phyloP scores from a whole-genome alignment of 2,888 invertebrate species.

The Phorcus lineatus region DNA sequence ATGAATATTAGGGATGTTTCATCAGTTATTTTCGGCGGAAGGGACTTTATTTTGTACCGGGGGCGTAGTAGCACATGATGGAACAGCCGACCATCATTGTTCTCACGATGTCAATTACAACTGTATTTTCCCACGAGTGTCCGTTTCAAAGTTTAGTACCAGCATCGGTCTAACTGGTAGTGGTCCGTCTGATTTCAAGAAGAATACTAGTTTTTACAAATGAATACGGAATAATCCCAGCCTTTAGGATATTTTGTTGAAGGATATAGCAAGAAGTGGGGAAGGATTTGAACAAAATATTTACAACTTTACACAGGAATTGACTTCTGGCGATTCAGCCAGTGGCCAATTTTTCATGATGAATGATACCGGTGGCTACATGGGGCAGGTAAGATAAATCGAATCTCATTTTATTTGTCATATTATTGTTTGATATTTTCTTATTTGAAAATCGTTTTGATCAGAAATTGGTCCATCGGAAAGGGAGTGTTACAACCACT shows the following conservation, averaged over 20 bases:
- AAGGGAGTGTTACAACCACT: slow-evolving; percentile 7
- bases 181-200: background rate
- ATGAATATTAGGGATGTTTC: too few species aligned
- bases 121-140: slow-evolving; percentile 74
- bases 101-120: slow-evolving; percentile 73
- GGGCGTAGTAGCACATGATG: slow-evolving; percentile 24
- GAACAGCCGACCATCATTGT: slow-evolving; percentile 68
- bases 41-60: background rate
- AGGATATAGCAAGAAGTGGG: too few species aligned
- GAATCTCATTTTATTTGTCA: background rate
- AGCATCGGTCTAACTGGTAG: slow-evolving; percentile 5
- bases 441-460: background rate
- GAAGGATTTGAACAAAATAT: too few species aligned
- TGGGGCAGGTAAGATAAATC: background rate
- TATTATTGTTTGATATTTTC: background rate
- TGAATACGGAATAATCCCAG: too few species aligned
- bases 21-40: too few species aligned
- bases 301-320: too few species aligned
- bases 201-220: too few species aligned
- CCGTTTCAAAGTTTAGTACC: slow-evolving; percentile 47
- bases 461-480: background rate
- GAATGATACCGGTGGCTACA: slow-evolving; percentile 14
- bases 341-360: background rate
- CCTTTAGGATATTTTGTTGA: too few species aligned
- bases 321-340: background rate